phyloP scores from a whole-genome alignment of 1,140 invertebrate species.

The Drosophila murphyi region DNA sequence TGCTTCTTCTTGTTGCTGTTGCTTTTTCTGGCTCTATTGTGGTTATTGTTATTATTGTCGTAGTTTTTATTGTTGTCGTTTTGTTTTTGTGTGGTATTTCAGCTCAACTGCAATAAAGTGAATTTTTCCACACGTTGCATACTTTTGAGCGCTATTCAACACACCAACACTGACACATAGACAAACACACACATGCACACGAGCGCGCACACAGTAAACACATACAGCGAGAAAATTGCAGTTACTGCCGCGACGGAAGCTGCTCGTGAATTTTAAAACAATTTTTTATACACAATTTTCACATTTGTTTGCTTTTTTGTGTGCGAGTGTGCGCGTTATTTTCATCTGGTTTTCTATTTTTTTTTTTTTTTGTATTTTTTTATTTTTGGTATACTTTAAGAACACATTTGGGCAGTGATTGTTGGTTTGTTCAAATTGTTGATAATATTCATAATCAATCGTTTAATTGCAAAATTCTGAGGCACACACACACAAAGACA shows the following conservation, averaged over 20 bases:
- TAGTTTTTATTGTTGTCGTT: conserved; percentile 42
- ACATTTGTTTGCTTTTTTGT: conserved; percentile 17
- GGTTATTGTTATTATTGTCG: conserved; percentile 65
- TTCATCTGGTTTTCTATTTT: background rate
- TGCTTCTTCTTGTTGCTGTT: conserved; percentile 35
- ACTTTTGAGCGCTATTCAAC: conserved; percentile 67
- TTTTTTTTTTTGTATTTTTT: background rate
- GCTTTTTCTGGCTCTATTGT: conserved; percentile 31
- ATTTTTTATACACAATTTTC: conserved; percentile 80
- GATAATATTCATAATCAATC: conserved; percentile 41
- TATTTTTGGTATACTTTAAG: background rate
- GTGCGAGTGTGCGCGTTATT: background rate
- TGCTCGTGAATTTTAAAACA: conserved; percentile 75
- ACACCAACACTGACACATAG: conserved; percentile 15
- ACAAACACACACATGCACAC: conserved; percentile 17
- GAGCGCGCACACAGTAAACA: conserved; percentile 22
- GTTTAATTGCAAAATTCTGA: conserved; percentile 41
- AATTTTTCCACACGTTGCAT: conserved; percentile 79
- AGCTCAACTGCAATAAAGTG: conserved; percentile 73
- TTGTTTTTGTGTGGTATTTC: conserved; percentile 51
- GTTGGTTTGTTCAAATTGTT: conserved; percentile 52
- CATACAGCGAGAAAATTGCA: conserved; percentile 61
- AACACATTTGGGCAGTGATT: conserved; percentile 41
- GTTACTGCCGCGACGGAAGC: conserved; percentile 66
- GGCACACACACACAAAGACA: conserved; percentile 47